Evolutionary conservation across 1,140 invertebrate genomes (phyloP).

Genomic region (Papilio glaucus): DNA sequence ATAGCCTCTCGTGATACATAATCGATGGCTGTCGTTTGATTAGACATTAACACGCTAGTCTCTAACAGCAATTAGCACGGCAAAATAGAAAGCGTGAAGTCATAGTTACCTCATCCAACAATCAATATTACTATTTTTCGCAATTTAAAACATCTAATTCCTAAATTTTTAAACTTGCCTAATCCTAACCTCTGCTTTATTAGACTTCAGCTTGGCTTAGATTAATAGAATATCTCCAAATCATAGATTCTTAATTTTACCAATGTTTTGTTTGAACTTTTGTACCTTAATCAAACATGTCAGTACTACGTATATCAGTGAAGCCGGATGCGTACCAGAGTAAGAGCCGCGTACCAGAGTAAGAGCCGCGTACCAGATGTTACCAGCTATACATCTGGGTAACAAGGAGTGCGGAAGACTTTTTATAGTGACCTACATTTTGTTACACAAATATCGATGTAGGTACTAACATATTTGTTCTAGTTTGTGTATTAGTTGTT

Average conservation of each 20-base stretch:
- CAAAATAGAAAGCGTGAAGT: conserved; percentile 15
- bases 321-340: background rate
- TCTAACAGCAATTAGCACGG: background rate
- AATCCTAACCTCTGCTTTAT: too few relatives aligned
- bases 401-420: background rate
- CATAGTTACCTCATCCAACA: background rate
- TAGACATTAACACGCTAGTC: conserved; percentile 5
- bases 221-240: too few relatives aligned
- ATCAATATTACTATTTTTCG: background rate
- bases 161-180: background rate
- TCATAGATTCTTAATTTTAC: background rate
- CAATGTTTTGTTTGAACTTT: too few relatives aligned
- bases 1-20: background rate
- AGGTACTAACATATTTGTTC: background rate
- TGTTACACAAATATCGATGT: background rate
- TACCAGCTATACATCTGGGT: background rate
- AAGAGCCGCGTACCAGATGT: conserved; percentile 3
- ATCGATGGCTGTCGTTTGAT: conserved; percentile 13
- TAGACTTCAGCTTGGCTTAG: too few relatives aligned
- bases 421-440: conserved; percentile 15
- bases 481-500: background rate
- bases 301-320: background rate
- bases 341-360: background rate
- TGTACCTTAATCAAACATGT: too few relatives aligned
- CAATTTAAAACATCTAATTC: background rate